A percentile compares a stretch with the other conserved stretches of the same genome.
Evolutionary conservation across 2,888 invertebrate species (phyloP).

Genomic region (Andrena minutula): DNA sequence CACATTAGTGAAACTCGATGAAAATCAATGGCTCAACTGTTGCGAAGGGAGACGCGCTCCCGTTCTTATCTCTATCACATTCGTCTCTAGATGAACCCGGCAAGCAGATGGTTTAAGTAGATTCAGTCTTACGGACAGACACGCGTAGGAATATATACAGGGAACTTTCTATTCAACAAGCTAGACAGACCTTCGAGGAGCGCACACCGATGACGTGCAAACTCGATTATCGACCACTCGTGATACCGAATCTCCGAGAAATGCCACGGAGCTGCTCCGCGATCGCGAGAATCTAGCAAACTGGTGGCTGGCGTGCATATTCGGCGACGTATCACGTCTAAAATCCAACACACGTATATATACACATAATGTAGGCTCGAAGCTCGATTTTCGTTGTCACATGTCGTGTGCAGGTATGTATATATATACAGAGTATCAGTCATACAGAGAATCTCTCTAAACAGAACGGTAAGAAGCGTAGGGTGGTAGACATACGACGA

Average conservation of each 20-base stretch:
- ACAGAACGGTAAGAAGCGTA: constrained; percentile 42
- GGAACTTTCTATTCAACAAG: too few species aligned
- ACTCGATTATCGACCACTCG: not conserved
- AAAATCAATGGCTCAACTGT: constrained; percentile 15
- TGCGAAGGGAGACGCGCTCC: constrained; percentile 9
- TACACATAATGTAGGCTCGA: constrained; percentile 5
- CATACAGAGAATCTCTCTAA: constrained; percentile 43
- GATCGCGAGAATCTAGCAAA: constrained; percentile 12
- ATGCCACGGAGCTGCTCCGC: not conserved
- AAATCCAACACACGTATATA: constrained; percentile 38
- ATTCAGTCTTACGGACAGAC: too few species aligned
- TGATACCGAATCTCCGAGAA: too few species aligned
- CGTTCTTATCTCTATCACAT: constrained; percentile 31
- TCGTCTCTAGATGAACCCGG: not conserved
- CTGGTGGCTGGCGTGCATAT: constrained; percentile 43
- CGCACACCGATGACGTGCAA: not conserved
- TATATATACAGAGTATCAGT: constrained; percentile 34
- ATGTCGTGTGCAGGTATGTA: constrained; percentile 9
- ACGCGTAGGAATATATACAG: too few species aligned
- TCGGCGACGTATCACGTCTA: constrained; percentile 41
- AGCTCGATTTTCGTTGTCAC: not conserved
- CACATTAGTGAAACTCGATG: constrained; percentile 16
- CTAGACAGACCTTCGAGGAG: constrained; percentile 42
- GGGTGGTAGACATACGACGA: constrained; percentile 33
- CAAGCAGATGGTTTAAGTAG: too few species aligned